phyloP scores from a whole-genome alignment of 2,888 invertebrate genomes.

The Tenthredo livida region DNA sequence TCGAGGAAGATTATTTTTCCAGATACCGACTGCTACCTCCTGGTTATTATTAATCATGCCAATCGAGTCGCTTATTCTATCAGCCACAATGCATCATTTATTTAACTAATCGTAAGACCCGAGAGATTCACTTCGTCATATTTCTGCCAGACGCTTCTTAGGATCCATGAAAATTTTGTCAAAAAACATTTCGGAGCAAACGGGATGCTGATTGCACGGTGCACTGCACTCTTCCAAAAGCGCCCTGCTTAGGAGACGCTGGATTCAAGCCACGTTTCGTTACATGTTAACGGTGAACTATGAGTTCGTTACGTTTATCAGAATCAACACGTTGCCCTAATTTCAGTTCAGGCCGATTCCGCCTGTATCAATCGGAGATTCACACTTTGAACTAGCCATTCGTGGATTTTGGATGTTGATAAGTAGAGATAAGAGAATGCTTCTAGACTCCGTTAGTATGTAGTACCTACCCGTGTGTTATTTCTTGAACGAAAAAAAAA shows the following conservation, averaged over 20 bases:
- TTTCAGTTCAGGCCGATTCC: neutral
- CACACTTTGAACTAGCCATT: neutral
- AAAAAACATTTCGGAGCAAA: neutral
- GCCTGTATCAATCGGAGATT: neutral
- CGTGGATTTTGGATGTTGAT: neutral
- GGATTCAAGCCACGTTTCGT: neutral
- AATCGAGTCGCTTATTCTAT: neutral
- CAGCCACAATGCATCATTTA: neutral
- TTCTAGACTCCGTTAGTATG: neutral
- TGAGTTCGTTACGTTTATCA: neutral
- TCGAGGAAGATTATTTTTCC: neutral
- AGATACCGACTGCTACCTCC: neutral
- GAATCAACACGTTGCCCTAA: neutral
- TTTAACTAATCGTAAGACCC: neutral
- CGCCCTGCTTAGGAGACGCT: neutral
- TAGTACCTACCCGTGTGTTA: neutral
- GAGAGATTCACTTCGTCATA: constrained; percentile 24
- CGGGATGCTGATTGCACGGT: neutral
- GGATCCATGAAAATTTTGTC: neutral
- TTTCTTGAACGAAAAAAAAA: neutral
- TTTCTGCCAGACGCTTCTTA: neutral
- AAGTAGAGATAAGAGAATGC: neutral
- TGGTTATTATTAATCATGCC: neutral
- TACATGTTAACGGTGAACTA: neutral
- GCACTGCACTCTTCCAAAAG: neutral